Percentiles rank a stretch among this genome's conserved stretches.
phyloP scores from a whole-genome alignment of 2,888 invertebrate genomes.

The Eustalomyia histrio region DNA sequence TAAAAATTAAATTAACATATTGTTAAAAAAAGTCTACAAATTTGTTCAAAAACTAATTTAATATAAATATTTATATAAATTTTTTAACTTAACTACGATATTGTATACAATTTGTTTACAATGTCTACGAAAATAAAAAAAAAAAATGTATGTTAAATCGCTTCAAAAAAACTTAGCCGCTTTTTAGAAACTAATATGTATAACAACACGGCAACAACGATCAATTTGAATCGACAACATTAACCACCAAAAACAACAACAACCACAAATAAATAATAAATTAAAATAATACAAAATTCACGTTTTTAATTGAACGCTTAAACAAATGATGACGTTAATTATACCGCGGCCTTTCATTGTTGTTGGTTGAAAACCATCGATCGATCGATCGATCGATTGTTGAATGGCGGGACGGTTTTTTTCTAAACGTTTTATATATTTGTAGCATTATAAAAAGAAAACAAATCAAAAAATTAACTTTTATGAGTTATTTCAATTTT shows the following conservation, averaged over 20 bases:
- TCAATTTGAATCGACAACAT: neutral
- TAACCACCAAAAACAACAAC: neutral
- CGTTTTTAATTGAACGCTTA: conserved; percentile 37
- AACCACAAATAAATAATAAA: conserved; percentile 5
- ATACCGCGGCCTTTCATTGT: conserved; percentile 37
- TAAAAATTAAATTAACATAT: neutral
- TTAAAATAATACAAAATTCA: conserved; percentile 21
- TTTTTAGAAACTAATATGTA: neutral
- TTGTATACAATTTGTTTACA: neutral
- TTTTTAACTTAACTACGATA: neutral
- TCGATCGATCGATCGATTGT: neutral
- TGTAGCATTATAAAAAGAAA: conserved; percentile 1
- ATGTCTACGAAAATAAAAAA: neutral
- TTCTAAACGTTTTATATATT: neutral
- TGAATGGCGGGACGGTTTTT: neutral
- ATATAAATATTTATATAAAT: neutral
- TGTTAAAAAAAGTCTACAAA: neutral
- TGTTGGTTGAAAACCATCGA: neutral
- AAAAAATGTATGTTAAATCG: neutral
- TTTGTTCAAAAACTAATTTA: neutral
- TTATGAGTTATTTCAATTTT: conserved; percentile 27
- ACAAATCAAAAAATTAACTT: conserved; percentile 47
- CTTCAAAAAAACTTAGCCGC: neutral
- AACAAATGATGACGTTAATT: conserved; percentile 54
- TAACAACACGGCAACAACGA: neutral